A percentile compares a stretch with the other conserved stretches of the same genome.
phyloP scores from a whole-genome alignment of 2,113 vertebrate species.

The Myrmophylax atrothorax region DNA sequence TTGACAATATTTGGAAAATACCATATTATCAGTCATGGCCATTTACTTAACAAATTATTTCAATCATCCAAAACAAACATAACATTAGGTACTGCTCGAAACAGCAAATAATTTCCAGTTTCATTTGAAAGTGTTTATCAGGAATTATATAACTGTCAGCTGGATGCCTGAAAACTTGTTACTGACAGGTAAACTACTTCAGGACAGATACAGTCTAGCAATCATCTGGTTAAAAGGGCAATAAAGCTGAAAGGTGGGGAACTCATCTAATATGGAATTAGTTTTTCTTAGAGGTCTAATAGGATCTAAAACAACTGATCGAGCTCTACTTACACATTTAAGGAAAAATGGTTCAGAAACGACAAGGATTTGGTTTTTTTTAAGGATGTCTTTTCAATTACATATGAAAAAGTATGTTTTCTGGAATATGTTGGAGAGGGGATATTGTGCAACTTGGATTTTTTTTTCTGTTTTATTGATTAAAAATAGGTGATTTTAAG shows the following conservation, averaged over 20 bases:
- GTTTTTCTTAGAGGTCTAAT: neutral
- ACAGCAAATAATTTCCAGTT: neutral
- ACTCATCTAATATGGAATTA: neutral
- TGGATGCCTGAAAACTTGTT: neutral
- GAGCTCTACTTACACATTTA: neutral
- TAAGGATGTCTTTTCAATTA: neutral
- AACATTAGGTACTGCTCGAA: neutral
- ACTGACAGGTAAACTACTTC: neutral
- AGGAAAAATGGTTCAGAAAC: neutral
- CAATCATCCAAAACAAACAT: neutral
- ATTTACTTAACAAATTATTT: neutral
- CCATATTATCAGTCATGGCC: neutral
- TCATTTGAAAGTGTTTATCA: neutral
- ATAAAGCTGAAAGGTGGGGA: neutral
- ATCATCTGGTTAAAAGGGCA: neutral
- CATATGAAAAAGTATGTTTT: neutral
- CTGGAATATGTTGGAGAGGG: neutral
- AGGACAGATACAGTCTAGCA: neutral
- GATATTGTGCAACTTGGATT: neutral
- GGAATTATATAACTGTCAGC: neutral
- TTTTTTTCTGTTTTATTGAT: neutral
- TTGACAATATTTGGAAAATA: neutral
- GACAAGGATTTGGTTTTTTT: accelerated
- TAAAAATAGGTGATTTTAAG: neutral
- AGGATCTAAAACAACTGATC: neutral